Percentiles rank a stretch among this genome's conserved stretches.
Evolutionary conservation across 2,888 invertebrate species (phyloP).

Genomic region (Morinoia aosen): DNA sequence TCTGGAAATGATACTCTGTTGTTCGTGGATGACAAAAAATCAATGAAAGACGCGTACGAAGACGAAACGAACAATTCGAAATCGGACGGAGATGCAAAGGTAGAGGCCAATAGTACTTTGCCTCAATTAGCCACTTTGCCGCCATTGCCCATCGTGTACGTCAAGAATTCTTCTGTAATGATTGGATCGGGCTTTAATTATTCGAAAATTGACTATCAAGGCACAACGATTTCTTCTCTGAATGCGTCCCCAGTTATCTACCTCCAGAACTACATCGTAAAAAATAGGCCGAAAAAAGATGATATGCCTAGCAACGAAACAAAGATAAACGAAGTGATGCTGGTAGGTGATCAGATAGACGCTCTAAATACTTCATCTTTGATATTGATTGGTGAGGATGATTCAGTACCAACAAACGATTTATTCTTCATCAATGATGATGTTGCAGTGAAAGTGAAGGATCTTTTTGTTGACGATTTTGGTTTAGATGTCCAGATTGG

Average conservation of each 20-base stretch:
- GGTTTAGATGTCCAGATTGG: neutral
- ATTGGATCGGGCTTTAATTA: slow-evolving; percentile 20
- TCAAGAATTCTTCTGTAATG: slow-evolving; percentile 19
- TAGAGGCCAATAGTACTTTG: neutral
- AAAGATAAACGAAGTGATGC: neutral
- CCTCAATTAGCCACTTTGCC: neutral
- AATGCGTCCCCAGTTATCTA: neutral
- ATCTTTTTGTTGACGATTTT: neutral
- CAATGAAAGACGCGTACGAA: neutral
- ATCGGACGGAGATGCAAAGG: neutral
- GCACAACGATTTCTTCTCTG: slow-evolving; percentile 42
- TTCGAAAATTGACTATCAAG: slow-evolving; percentile 39
- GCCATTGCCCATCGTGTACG: neutral
- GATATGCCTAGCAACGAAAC: neutral
- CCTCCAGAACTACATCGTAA: neutral
- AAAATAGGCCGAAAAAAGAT: neutral
- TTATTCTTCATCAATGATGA: slow-evolving; percentile 31
- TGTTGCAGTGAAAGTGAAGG: neutral
- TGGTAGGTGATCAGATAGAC: neutral
- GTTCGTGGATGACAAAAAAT: neutral
- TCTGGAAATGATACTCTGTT: neutral
- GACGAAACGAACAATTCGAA: neutral
- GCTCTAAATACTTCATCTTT: neutral
- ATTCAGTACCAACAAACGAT: neutral
- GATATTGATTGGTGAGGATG: neutral